phyloP scores from a whole-genome alignment of 2,797 vertebrate species.

The Delichon dasypus region DNA sequence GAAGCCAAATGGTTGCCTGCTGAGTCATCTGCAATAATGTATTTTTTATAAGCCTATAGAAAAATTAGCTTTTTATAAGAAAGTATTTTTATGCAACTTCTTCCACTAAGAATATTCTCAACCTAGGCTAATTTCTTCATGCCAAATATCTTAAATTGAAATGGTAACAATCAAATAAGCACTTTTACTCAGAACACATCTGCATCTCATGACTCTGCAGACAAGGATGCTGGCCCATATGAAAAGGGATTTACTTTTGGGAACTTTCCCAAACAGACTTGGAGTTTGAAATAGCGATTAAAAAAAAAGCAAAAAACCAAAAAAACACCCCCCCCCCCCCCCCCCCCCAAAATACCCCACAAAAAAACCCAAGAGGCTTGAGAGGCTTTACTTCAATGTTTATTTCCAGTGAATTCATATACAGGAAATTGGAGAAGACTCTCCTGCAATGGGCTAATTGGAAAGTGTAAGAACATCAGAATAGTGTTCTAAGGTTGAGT shows the following conservation, averaged over 20 bases:
- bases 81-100: neutral
- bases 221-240: neutral
- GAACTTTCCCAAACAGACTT: conserved; percentile 19
- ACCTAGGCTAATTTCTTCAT: neutral
- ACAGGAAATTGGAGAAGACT: neutral
- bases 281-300: neutral
- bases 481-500: neutral
- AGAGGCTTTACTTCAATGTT: neutral
- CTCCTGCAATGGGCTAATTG: neutral
- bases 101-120: neutral
- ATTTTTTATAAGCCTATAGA: neutral
- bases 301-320: neutral
- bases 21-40: neutral
- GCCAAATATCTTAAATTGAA: neutral
- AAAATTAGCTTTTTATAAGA: neutral
- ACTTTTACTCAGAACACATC: conserved; percentile 1
- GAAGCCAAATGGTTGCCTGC: neutral
- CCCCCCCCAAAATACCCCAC: no score
- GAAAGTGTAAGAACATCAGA: neutral
- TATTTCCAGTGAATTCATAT: neutral
- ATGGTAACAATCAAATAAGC: neutral
- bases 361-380: neutral
- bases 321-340: no score
- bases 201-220: neutral
- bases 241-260: conserved; percentile 26